Conservation (phyloP, 1,140 invertebrate genomes). For the Hermetia illucens region DNA sequence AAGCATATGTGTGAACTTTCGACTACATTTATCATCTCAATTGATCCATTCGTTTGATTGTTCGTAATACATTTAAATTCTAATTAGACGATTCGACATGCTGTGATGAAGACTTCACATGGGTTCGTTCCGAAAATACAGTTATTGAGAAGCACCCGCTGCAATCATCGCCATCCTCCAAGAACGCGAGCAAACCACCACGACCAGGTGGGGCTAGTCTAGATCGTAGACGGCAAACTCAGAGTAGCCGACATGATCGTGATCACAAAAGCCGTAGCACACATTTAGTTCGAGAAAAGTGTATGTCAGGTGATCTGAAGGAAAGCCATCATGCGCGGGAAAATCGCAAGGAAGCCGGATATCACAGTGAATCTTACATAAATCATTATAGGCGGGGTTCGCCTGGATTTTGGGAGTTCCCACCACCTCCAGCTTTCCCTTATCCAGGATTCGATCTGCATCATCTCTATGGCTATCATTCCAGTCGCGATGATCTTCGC, state of each 20-base stretch:
- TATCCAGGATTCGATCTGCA: constrained; percentile 11
- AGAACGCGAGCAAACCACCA: background rate
- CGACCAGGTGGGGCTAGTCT: constrained; percentile 29
- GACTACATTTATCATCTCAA: too few relatives aligned
- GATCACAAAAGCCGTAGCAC: constrained; percentile 41
- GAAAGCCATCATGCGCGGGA: constrained; percentile 13
- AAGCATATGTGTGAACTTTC: too few relatives aligned
- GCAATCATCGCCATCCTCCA: constrained; percentile 10
- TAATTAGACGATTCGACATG: constrained; percentile 31
- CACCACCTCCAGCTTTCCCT: constrained; percentile 2
- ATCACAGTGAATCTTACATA: constrained; percentile 11
- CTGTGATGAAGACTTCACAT: constrained; percentile 43
- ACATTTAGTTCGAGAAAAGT: constrained; percentile 32
- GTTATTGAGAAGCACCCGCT: constrained; percentile 17
- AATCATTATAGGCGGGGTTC: constrained; percentile 5
- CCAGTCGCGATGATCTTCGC: constrained; percentile 7
- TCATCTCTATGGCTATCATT: constrained; percentile 20
- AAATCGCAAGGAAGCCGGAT: constrained; percentile 17
- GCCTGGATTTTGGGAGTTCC: constrained; percentile 3
- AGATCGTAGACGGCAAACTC: constrained; percentile 32
- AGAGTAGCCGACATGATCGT: constrained; percentile 31
- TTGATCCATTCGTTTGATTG: too few relatives aligned
- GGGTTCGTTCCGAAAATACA: constrained; percentile 30
- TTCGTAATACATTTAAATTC: too few relatives aligned
- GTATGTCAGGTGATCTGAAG: constrained; percentile 24